phyloP scores from a whole-genome alignment of 2,113 vertebrate genomes.

The Nesogale talazaci region DNA sequence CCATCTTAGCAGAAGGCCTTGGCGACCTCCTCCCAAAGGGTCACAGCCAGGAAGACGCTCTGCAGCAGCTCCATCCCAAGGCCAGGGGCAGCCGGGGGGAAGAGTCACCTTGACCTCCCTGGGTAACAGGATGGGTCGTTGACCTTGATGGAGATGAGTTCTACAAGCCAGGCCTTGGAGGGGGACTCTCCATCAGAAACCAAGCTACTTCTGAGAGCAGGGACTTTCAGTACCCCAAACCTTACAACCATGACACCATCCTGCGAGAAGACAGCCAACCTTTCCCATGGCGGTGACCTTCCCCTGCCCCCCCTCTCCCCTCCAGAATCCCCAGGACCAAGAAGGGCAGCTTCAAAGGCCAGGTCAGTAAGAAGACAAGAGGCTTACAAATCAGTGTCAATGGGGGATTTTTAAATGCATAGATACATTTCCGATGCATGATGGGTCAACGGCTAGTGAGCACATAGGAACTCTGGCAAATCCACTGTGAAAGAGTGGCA shows the following conservation, averaged over 20 bases:
- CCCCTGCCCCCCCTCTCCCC: background rate
- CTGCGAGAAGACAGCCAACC: too few species aligned
- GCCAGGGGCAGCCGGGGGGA: background rate
- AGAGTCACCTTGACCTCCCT: background rate
- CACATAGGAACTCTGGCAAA: background rate
- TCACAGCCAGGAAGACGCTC: background rate
- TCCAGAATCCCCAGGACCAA: background rate
- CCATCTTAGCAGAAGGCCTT: background rate
- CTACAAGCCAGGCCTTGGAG: background rate
- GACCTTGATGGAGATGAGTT: background rate
- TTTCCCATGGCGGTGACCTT: too few species aligned
- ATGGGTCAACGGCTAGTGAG: constrained; percentile 21
- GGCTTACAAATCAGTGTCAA: background rate
- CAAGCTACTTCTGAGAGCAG: too few species aligned
- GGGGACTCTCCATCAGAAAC: background rate
- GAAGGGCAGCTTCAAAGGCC: background rate
- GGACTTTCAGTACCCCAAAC: background rate
- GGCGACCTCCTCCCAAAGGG: background rate
- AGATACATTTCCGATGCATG: background rate
- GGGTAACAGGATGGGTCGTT: background rate
- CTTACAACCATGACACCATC: background rate
- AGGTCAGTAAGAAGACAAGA: background rate
- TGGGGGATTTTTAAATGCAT: background rate
- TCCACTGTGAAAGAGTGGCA: constrained; percentile 15
- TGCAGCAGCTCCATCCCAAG: background rate